Percentiles rank a stretch among this genome's conserved stretches.
These are phyloP conservation scores for Dolichoris vasculosae DNA, from an alignment of 1,140 invertebrate species.

Conservation along the genomic window DNA sequence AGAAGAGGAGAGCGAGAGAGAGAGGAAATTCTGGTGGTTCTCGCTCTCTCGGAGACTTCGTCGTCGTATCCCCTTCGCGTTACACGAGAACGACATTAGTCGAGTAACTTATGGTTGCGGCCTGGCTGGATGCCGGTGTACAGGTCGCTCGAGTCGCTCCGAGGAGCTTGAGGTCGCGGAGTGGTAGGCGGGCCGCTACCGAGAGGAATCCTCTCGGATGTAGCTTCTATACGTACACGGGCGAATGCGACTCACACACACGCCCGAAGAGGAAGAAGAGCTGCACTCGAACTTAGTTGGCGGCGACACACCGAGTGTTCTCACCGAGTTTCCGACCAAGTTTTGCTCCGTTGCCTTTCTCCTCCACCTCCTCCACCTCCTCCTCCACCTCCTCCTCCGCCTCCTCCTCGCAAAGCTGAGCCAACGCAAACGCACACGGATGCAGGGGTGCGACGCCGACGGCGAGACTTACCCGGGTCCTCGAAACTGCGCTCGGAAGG, in stretches of 20 bases:
- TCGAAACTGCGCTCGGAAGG: background rate
- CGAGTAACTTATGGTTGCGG: slow-evolving; percentile 68
- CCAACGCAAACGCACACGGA: background rate
- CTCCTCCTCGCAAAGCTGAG: background rate
- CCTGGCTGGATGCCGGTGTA: slow-evolving; percentile 57
- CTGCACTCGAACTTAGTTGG: slow-evolving; percentile 61
- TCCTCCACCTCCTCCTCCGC: background rate
- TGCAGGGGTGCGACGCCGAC: background rate
- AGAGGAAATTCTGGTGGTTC: slow-evolving; percentile 50
- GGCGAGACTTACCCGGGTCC: background rate
- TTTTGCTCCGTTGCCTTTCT: slow-evolving; percentile 47
- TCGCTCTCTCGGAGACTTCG: background rate
- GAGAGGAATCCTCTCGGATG: slow-evolving; percentile 44
- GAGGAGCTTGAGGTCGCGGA: slow-evolving; percentile 46
- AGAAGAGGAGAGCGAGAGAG: background rate
- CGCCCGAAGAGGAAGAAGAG: background rate
- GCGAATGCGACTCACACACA: background rate
- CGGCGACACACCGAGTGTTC: slow-evolving; percentile 61
- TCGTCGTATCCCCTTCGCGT: slow-evolving; percentile 35
- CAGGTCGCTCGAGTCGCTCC: background rate
- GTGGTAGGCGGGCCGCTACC: slow-evolving; percentile 53
- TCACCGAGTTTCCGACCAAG: slow-evolving; percentile 57
- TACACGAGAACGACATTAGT: slow-evolving; percentile 71
- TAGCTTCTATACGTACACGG: slow-evolving; percentile 12
- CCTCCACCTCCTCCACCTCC: background rate